Conservation (phyloP, 2,797 vertebrate species). For the Cossypha polioptera region DNA sequence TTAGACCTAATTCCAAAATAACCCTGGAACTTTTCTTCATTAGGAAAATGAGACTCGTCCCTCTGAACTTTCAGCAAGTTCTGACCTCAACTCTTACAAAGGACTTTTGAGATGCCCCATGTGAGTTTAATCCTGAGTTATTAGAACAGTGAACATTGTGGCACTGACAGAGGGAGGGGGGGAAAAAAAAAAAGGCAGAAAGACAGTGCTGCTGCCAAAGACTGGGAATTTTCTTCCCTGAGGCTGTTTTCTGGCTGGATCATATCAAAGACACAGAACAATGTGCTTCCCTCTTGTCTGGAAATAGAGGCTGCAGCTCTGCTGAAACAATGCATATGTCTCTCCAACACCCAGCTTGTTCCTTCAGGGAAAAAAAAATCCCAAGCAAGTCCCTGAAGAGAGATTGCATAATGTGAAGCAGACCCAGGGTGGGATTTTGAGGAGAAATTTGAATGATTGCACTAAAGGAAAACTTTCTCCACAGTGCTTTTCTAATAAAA, state of each 20-base stretch:
- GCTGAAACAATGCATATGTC: constrained; percentile 46
- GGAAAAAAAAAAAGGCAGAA: background rate
- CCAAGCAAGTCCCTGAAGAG: constrained; percentile 30
- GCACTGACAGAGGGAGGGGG: background rate
- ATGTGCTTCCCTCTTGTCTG: constrained; percentile 50
- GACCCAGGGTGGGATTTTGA: constrained; percentile 36
- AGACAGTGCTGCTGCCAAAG: constrained; percentile 32
- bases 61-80: constrained; percentile 57
- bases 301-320: constrained; percentile 32
- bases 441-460: constrained; percentile 1
- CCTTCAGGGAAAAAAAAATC: background rate
- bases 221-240: background rate
- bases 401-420: constrained; percentile 14
- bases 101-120: constrained; percentile 45
- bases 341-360: constrained; percentile 16
- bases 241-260: constrained; percentile 54
- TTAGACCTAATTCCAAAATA: constrained; percentile 70
- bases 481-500: constrained; percentile 1
- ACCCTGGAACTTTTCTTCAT: constrained; percentile 46
- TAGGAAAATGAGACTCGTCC: constrained; percentile 36
- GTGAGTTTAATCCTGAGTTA: constrained; percentile 39
- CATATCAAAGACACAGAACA: constrained; percentile 53
- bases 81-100: constrained; percentile 55
- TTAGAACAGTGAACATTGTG: constrained; percentile 17
- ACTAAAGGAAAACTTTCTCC: constrained; percentile 58